Evolutionary conservation across 1,140 invertebrate species (phyloP).

Genomic region (Drosophila santomea): DNA sequence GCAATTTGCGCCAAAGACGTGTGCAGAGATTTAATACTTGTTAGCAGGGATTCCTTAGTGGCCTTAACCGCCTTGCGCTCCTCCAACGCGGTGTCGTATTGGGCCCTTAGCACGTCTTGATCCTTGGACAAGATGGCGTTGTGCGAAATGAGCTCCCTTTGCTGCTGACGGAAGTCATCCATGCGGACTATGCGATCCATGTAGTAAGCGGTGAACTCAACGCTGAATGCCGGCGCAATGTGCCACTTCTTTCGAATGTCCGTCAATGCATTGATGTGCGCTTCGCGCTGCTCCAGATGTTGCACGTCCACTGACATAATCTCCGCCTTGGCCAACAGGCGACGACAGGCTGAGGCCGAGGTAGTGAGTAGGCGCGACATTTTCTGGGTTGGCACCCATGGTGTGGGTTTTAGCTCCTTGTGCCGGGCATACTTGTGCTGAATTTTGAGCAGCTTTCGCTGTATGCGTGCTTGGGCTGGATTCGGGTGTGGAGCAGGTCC

Average conservation of each 20-base stretch:
- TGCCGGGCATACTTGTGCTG: constrained; percentile 90
- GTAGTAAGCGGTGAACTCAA: constrained; percentile 98
- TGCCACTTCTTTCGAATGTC: constrained; percentile 97
- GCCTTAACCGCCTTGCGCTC: constrained; percentile 62
- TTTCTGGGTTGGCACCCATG: constrained; percentile 97
- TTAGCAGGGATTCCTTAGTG: constrained; percentile 33
- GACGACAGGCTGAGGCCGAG: constrained; percentile 94
- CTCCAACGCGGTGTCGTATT: constrained; percentile 90
- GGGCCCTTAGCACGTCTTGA: constrained; percentile 89
- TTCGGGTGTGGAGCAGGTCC: constrained; percentile 82
- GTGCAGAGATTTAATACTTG: constrained; percentile 43
- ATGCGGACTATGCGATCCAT: constrained; percentile 93
- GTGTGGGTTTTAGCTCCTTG: constrained; percentile 90
- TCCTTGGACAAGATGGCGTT: constrained; percentile 90
- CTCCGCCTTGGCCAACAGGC: constrained; percentile 93
- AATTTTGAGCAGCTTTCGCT: constrained; percentile 91
- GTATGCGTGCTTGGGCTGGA: constrained; percentile 90
- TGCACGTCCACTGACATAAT: constrained; percentile 94
- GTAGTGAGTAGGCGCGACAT: constrained; percentile 95
- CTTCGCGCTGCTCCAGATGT: constrained; percentile 91
- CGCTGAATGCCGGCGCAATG: constrained; percentile 94
- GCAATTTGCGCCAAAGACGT: constrained; percentile 75
- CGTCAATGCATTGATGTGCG: constrained; percentile 91
- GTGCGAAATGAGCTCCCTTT: constrained; percentile 91
- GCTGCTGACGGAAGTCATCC: constrained; percentile 90